Base-by-base conservation (phyloP, 2,888 invertebrate species). In the Parapristionchus giblindavisi region DNA sequence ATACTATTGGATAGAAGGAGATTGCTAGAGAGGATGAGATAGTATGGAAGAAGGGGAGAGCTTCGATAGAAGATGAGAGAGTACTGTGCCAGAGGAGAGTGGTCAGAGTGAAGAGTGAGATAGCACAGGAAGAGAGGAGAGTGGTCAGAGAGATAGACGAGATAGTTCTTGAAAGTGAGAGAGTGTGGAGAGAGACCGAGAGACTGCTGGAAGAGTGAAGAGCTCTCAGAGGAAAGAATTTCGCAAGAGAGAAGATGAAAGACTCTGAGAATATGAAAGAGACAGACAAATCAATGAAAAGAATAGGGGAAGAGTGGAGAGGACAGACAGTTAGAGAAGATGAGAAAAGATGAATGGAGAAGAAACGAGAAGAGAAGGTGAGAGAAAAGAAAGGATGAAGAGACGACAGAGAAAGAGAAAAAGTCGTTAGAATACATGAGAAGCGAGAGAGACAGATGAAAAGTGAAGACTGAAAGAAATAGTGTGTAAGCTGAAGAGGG, bases 231-330 rank as follows among this genome's bases (percentile, higher is more conserved):
- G 58, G 56, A 56, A 38, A 32, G 58, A n/a, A 24, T 21, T 14
- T 14, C 11, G 24, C 6, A 17, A 17, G 61, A 60, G 60, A 61
- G 61, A 73, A 61, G 48, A 32, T 24, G 27, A 29, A 32, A 58
- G 71, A 38, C 58, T 40, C 29, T 40, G 4, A 36, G 43, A 43
- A 58, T 40, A 66, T 21, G 29, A 66, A 8, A 21, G 29, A 58
- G 32, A 56, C 40, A 40, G 32, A 71, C 29, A 40, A 58, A 71
- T 71, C 54, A 40, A 71, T 58, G 48, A 8, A 40, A 29, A 58
- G 71, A 56, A 43, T 48, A 58, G 38, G 51, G 36, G 43, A 51
- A 29, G 36, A 60, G 48, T 21, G 34, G 34, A 73, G 61, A 40
- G 54, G 32, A 11, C 11, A 58, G 34, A 24, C 24, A 51, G 34